Base-by-base conservation (phyloP, 1,140 invertebrate genomes). In the Drosophila mauritiana region DNA sequence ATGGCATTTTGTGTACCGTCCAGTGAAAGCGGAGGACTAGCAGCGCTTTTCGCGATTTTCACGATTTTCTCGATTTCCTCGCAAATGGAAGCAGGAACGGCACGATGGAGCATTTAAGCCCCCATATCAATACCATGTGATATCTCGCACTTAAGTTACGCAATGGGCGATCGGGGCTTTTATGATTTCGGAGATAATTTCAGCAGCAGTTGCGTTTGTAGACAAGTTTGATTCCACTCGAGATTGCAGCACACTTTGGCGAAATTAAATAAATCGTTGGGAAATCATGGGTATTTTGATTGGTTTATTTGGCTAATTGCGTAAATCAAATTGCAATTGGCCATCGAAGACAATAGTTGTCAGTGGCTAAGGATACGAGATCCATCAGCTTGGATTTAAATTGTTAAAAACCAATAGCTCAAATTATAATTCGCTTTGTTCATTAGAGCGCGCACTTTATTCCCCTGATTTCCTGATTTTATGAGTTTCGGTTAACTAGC, bases 171-270 rank as follows among this genome's bases (percentile, higher is more conserved):
- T 63, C 46, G 22, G 7, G 31, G 61, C 61, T 57, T 75, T 65
- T 73, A 63, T 64, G 70, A 75, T 75, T 58, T 55, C 45, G 58
- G 36, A 75, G 73, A 75, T 55, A 53, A 40, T 59, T 68, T 65
- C 64, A 45, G 59, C 64, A 65, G 40, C 15, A 13, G 31, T 42
- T 64, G 64, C 48, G 37, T 65, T 59, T 63, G 20, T 20, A 39
- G 25, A 62, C 59, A 59, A 58, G 39, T 62, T 40, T 43, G 59
- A 63, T 63, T 63, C 27, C 15, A 57, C 42, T 63, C 59, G 4
- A 22, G 59, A 34, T 22, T 63, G 56, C 37, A 10, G 37, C 48
- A 15, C 10, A 52, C 53, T 12, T 42, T 7, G 1, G n/a, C n/a
- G 8, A 25, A 59, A 62, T 42, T n/a, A 17, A 22, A 31, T 42